phyloP scores from a whole-genome alignment of 1,140 invertebrate genomes.

The Drosophila rufa region DNA sequence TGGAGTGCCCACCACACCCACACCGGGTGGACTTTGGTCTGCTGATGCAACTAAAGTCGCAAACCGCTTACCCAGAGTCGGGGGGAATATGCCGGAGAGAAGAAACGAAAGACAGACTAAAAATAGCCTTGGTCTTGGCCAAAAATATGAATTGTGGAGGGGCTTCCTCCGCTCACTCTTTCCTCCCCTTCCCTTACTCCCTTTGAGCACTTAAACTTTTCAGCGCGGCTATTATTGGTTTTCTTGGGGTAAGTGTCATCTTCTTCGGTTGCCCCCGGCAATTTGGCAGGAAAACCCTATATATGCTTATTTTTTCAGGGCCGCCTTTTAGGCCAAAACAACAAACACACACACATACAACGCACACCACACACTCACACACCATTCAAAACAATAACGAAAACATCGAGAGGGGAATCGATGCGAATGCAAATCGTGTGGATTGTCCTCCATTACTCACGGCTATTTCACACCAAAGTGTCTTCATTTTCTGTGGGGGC shows the following conservation, averaged over 20 bases:
- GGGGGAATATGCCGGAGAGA: neutral
- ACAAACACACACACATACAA: conserved; percentile 18
- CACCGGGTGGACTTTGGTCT: neutral
- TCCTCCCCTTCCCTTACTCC: neutral
- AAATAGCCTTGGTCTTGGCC: conserved; percentile 46
- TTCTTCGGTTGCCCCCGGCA: conserved; percentile 66
- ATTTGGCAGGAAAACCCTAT: conserved; percentile 49
- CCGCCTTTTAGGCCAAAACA: conserved; percentile 54
- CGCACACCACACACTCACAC: neutral
- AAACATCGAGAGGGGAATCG: conserved; percentile 34
- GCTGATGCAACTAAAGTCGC: conserved; percentile 42
- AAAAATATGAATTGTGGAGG: conserved; percentile 35
- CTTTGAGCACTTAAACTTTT: conserved; percentile 52
- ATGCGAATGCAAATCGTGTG: conserved; percentile 40
- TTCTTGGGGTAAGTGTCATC: conserved; percentile 60
- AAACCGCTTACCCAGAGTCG: conserved; percentile 31
- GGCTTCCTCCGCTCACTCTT: conserved; percentile 9
- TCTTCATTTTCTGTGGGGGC: conserved; percentile 12
- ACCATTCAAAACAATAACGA: conserved; percentile 38
- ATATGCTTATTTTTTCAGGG: conserved; percentile 62
- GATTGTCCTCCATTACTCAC: conserved; percentile 55
- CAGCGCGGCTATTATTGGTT: conserved; percentile 60
- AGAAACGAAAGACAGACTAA: conserved; percentile 22
- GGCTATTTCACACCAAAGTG: conserved; percentile 45
- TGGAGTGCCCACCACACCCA: neutral